Percentiles rank a stretch among this genome's conserved stretches.
These are phyloP conservation scores for Episyrphus balteatus DNA, from an alignment of 1,140 invertebrate genomes.

Conservation along the genomic window DNA sequence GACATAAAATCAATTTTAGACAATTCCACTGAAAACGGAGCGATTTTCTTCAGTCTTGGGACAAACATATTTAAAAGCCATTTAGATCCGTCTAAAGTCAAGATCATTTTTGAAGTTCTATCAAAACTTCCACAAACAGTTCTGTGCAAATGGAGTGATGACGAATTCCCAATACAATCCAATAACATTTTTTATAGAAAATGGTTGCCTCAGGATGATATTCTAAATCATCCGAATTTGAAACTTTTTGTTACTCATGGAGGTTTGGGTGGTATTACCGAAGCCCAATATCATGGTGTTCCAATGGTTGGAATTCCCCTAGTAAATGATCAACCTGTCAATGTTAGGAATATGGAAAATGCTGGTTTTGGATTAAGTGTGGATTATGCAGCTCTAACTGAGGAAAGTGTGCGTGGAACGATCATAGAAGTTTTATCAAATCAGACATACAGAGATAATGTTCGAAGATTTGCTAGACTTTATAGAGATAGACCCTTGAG, in stretches of 20 bases:
- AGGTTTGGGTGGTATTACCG: slow-evolving; percentile 40
- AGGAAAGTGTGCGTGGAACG: slow-evolving; percentile 4
- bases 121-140: slow-evolving; percentile 35
- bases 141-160: slow-evolving; percentile 40
- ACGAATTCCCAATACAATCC: slow-evolving; percentile 32
- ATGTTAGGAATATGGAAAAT: slow-evolving; percentile 4
- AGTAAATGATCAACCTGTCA: slow-evolving; percentile 22
- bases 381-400: slow-evolving; percentile 1
- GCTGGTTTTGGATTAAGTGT: slow-evolving; percentile 19
- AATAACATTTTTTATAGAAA: slow-evolving; percentile 43
- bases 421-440: slow-evolving; percentile 14
- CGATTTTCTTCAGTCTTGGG: slow-evolving; percentile 48
- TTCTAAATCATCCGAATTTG: slow-evolving; percentile 37
- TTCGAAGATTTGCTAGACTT: slow-evolving; percentile 13
- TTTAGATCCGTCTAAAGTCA: slow-evolving; percentile 29
- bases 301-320: slow-evolving; percentile 39
- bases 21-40: slow-evolving; percentile 36
- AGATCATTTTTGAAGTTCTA: slow-evolving; percentile 37
- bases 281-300: slow-evolving; percentile 38
- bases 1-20: slow-evolving; percentile 41
- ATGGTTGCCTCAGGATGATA: slow-evolving; percentile 46
- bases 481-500: slow-evolving; percentile 30
- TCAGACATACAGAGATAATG: slow-evolving; percentile 8
- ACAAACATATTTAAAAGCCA: slow-evolving; percentile 33
- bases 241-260: slow-evolving; percentile 43